A percentile compares a stretch with the other conserved stretches of the same genome.
Evolutionary conservation across 2,888 invertebrate species (phyloP).

Genomic region (Orchesellides sinensis): DNA sequence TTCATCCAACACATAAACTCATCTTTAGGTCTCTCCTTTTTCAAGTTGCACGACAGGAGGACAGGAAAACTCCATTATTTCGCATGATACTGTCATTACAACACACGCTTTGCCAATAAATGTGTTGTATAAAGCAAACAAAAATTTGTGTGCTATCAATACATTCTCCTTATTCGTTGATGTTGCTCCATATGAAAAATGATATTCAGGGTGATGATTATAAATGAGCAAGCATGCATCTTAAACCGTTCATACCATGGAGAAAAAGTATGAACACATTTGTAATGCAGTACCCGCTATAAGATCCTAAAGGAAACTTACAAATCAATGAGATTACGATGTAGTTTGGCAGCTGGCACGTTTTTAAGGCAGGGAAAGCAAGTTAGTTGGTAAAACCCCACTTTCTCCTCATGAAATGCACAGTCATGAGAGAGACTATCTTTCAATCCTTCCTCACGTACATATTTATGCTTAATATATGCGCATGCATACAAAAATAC

Average conservation of each 20-base stretch:
- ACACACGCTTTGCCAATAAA: constrained; percentile 14
- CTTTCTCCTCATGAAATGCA: background rate
- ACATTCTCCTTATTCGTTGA: too few species aligned
- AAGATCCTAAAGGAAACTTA: background rate
- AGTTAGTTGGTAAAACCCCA: background rate
- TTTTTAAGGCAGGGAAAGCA: background rate
- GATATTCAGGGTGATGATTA: too few species aligned
- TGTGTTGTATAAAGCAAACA: too few species aligned
- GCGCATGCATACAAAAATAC: background rate
- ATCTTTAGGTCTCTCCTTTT: background rate
- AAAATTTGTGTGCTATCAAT: background rate
- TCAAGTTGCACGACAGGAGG: constrained; percentile 30
- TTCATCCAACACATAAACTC: background rate
- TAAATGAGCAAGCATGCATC: too few species aligned
- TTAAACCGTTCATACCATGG: too few species aligned
- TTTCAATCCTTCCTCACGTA: background rate
- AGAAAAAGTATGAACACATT: too few species aligned
- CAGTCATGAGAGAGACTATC: background rate
- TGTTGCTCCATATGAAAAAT: too few species aligned
- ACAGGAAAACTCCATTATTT: constrained; percentile 57
- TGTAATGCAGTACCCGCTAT: too few species aligned
- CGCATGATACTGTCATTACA: constrained; percentile 28
- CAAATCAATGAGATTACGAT: constrained; percentile 3
- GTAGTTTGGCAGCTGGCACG: background rate
- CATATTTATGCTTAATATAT: too few species aligned